Percentiles rank a stretch among this genome's conserved stretches.
These are phyloP conservation scores for Xanthia togata DNA, from an alignment of 2,888 invertebrate genomes.

Conservation along the genomic window DNA sequence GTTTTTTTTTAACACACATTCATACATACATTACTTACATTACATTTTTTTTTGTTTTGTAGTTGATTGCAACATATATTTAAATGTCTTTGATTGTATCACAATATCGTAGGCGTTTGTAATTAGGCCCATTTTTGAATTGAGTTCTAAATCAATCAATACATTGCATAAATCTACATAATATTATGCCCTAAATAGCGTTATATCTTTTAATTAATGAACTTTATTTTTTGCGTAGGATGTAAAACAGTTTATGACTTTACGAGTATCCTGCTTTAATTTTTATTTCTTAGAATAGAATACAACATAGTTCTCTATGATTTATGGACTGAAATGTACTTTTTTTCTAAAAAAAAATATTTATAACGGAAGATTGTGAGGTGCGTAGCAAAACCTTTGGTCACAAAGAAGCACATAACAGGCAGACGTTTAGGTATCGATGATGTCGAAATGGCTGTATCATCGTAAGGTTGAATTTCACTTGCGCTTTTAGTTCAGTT, in stretches of 20 bases:
- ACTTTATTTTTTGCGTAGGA: slow-evolving; percentile 25
- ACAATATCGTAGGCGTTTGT: slow-evolving; percentile 20
- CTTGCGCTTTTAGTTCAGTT: not conserved
- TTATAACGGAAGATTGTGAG: too few relatives aligned
- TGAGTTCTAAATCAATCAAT: slow-evolving; percentile 25
- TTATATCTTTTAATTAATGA: slow-evolving; percentile 10
- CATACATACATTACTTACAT: too few relatives aligned
- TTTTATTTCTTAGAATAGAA: too few relatives aligned
- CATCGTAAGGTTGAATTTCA: not conserved
- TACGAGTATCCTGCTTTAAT: not conserved
- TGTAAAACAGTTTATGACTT: not conserved
- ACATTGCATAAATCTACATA: slow-evolving; percentile 18
- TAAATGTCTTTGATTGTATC: not conserved
- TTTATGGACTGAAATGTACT: too few relatives aligned
- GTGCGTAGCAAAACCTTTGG: not conserved
- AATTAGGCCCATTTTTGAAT: slow-evolving; percentile 13
- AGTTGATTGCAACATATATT: not conserved
- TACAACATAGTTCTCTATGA: too few relatives aligned
- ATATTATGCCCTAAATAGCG: slow-evolving; percentile 3
- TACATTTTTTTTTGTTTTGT: too few relatives aligned
- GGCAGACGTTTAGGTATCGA: not conserved
- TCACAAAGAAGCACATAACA: too few relatives aligned
- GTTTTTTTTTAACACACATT: too few relatives aligned
- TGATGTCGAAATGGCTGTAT: not conserved
- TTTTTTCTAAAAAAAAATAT: too few relatives aligned